phyloP scores from a whole-genome alignment of 2,888 invertebrate genomes.

The Xestia c-nigrum region DNA sequence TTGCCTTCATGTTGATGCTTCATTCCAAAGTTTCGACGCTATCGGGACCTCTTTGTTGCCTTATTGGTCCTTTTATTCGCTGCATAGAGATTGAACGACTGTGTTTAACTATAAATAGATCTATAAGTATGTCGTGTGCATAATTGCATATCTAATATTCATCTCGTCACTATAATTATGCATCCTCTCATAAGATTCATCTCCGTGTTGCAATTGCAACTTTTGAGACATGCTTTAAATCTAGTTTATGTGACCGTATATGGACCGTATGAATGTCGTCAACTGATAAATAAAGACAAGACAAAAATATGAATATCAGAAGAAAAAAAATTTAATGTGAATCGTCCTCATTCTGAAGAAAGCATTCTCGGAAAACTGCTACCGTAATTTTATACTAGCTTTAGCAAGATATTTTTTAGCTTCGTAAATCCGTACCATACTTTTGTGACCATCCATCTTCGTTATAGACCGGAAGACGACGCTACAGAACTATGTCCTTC shows the following conservation, averaged over 20 bases:
- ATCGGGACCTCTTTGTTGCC: background rate
- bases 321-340: background rate
- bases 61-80: background rate
- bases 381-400: background rate
- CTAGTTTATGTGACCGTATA: slow-evolving; percentile 43
- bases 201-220: slow-evolving; percentile 34
- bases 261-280: slow-evolving; percentile 34
- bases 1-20: background rate
- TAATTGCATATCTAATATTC: slow-evolving; percentile 25
- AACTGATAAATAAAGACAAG: slow-evolving; percentile 7
- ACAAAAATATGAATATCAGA: background rate
- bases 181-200: slow-evolving; percentile 27
- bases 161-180: background rate
- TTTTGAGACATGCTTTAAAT: slow-evolving; percentile 24
- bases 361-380: background rate
- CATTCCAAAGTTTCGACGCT: background rate
- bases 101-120: background rate
- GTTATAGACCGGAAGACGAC: slow-evolving; percentile 13
- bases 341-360: background rate
- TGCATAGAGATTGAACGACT: background rate
- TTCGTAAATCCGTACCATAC: background rate
- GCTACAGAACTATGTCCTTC: slow-evolving; percentile 9
- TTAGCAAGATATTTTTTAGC: background rate
- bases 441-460: slow-evolving; percentile 1
- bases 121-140: background rate